Conservation (phyloP, 2,888 invertebrate species). For the Sipha maydis region DNA sequence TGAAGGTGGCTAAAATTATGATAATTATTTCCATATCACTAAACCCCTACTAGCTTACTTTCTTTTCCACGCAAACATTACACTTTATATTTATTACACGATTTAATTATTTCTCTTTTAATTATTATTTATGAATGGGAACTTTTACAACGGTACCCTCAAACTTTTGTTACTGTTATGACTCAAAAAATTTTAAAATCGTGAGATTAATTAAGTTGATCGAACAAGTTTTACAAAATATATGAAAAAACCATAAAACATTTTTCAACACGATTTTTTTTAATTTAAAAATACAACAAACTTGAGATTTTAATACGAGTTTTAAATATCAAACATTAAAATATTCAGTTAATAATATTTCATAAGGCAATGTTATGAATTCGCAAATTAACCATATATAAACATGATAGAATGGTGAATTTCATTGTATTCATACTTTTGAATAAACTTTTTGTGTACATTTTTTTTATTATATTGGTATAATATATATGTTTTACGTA, state of each 20-base stretch:
- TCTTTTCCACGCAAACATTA: neutral
- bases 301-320: no score
- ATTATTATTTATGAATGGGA: constrained; percentile 41
- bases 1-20: neutral
- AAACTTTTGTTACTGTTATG: constrained; percentile 33
- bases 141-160: constrained; percentile 7
- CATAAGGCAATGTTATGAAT: no score
- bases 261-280: neutral
- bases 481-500: no score
- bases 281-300: no score
- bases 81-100: constrained; percentile 30
- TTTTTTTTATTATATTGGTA: no score
- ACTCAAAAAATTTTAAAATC: neutral
- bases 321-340: no score
- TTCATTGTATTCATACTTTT: no score
- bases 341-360: no score
- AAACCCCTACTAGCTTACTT: neutral
- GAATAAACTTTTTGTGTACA: no score
- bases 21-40: constrained; percentile 10
- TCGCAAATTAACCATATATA: no score
- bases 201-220: constrained; percentile 27
- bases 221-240: constrained; percentile 12
- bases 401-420: no score
- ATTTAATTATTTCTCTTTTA: constrained; percentile 38
- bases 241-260: neutral